These are phyloP conservation scores for Myotis davidii DNA, from an alignment of 2,113 vertebrate species.

Conservation along the genomic window DNA sequence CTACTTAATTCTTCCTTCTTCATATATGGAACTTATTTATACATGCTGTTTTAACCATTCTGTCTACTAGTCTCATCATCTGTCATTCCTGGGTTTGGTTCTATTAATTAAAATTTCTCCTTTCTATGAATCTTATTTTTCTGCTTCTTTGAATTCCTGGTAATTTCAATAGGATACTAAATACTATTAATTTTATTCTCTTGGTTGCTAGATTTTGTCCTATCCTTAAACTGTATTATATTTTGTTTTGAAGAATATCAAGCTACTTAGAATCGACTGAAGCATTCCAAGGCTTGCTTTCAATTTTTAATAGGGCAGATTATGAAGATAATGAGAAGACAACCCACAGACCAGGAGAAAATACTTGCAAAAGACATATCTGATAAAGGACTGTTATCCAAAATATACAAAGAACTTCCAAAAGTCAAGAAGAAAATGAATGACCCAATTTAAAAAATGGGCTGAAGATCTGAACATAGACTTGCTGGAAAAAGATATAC, in stretches of 20 bases:
- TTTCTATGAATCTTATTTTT: not conserved
- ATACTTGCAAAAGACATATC: not conserved
- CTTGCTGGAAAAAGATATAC: not conserved
- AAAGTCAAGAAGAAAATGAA: not conserved
- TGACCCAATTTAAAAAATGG: not conserved
- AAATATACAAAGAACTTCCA: not conserved
- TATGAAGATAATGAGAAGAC: not conserved
- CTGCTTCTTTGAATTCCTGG: not conserved
- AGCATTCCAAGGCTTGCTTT: not conserved
- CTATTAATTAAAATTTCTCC: not conserved
- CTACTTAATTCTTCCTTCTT: not conserved
- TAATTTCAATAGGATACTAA: constrained; percentile 1
- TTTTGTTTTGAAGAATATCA: not conserved
- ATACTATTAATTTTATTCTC: not conserved
- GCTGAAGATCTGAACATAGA: not conserved
- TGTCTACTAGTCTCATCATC: not conserved
- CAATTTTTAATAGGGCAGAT: not conserved
- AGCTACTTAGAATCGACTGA: not conserved
- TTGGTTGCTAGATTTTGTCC: not conserved
- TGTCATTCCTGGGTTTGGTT: not conserved
- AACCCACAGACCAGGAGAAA: not conserved
- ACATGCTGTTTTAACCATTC: not conserved
- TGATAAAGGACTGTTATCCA: not conserved
- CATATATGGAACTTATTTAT: not conserved
- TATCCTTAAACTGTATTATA: not conserved